Evolutionary conservation across 2,797 vertebrate species (phyloP).

Genomic region (Antrozous pallidus): DNA sequence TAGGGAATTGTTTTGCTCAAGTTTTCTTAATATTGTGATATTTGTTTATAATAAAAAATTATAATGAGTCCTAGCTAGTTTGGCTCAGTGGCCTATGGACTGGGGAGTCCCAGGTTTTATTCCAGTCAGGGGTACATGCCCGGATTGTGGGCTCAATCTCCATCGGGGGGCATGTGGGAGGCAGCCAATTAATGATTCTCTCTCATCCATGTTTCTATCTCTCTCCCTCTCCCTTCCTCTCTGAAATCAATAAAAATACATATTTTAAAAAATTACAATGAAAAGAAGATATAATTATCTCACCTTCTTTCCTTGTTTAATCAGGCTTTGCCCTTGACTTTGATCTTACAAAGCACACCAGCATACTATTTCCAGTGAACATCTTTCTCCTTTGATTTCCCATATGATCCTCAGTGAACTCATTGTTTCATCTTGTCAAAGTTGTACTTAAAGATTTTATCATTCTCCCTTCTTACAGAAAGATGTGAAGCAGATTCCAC

Average conservation of each 20-base stretch:
- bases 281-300: neutral
- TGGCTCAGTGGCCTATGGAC: no score
- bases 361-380: neutral
- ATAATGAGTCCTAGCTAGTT: no score
- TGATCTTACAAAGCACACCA: neutral
- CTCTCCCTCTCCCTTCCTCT: no score
- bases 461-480: neutral
- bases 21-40: neutral
- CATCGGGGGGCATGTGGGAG: no score
- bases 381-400: neutral
- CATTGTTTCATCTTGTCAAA: neutral
- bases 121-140: no score
- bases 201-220: no score
- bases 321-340: neutral
- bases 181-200: no score
- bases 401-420: neutral
- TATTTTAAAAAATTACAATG: neutral
- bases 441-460: neutral
- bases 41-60: slow-evolving; percentile 12
- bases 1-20: neutral
- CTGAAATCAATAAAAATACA: no score
- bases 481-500: neutral
- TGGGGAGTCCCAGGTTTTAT: no score
- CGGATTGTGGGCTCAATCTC: no score
- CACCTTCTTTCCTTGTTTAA: neutral